Evolutionary conservation across 2,113 vertebrate species (phyloP), one percentile per base, ranked within the genome.

Genomic region (Pungitius pungitius): DNA sequence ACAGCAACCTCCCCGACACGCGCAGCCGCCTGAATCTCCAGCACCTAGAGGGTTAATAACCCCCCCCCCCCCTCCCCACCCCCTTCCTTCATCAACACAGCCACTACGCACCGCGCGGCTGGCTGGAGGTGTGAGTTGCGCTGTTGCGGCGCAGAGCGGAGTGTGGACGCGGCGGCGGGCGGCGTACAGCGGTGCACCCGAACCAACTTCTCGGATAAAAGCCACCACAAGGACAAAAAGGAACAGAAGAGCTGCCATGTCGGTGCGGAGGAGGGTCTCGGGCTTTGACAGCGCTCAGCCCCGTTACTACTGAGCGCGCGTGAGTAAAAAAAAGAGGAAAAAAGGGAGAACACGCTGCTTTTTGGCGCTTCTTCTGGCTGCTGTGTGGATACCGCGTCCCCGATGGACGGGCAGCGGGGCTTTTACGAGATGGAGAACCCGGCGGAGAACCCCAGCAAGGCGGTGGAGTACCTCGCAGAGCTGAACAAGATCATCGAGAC

Each of bases 391-490:
- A 72, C 74, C 78, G 73, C 72, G 68, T 85, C 52, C 77, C 51
- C 51, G 22, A 91, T 93, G 92, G 90, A 92, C 80, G 90, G 85
- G 82, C 91, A 92, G 37, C 79, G 86, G 84, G 80, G 85, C 63
- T 91, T 90, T 68, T 79, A 69, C 80, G 89, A 91, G 89, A 97
- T 97, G 96, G 96, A 96, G 77, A 91, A 91, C 92, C 94, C 95
- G 3, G 73, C 90, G 8, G 96, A 97, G 90, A 96, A 96, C 92
- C 97, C 97, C 5, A 96, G 94, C 90, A 94, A 94, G 87, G 97
- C 96, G 64, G 95, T 94, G 81, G 96, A 95, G 92, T 96, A 96
- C 82, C 94, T 96, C 12, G 90, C 94, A 87, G 95, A 96, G 93
- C 94, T 94, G 54, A 95, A 95, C 75, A 95, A 93, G 69, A 95